Evolutionary conservation across 2,113 vertebrate genomes (phyloP), one percentile per base, ranked within the genome.

Genomic region (Mustela nigripes): DNA sequence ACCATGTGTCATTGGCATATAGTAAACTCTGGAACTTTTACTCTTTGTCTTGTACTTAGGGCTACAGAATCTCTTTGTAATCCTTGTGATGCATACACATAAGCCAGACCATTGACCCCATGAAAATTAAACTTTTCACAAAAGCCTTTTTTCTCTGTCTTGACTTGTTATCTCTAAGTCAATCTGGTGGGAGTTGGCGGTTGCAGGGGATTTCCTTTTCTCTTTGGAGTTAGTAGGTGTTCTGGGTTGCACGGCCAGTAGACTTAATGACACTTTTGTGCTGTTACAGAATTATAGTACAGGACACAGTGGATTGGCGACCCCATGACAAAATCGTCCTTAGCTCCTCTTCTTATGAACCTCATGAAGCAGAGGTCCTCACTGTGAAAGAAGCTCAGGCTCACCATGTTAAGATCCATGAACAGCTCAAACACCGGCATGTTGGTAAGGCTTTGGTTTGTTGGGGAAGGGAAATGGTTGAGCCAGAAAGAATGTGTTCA

Each of bases 281-380:
- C 7, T 0, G 0, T 94, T 98, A n/a, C 95, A 99, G 99, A 97
- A 97, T 99, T 97, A 96, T 98, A 94, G 76, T 99, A 42, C 86
- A 98, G 14, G 97, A 98, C 0, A 7, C 95, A 33, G 98, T 99
- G 15, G 98, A 99, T 5, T 99, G 99, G 99, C 94, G 87, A 69
- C 84, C 85, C 33, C 96, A 76, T 12, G 99, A 98, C 63, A 94
- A 92, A 81, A 95, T 98, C 31, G 94, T 99, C 60, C 97, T 99
- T 65, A 98, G 98, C 12, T 98, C 99, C 26, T 99, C 99, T 56
- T 99, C 99, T 45, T 99, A 99, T 1, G 99, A 99, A 87, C 97
- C 99, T 63, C 98, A 99, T 0, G 98, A 99, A 90, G 98, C 98
- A 95, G 99, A 99, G 85, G 58, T 97, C 82, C 97, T 98, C 76